phyloP scores from a whole-genome alignment of 2,113 vertebrate genomes.

The Dendropsophus ebraccatus region DNA sequence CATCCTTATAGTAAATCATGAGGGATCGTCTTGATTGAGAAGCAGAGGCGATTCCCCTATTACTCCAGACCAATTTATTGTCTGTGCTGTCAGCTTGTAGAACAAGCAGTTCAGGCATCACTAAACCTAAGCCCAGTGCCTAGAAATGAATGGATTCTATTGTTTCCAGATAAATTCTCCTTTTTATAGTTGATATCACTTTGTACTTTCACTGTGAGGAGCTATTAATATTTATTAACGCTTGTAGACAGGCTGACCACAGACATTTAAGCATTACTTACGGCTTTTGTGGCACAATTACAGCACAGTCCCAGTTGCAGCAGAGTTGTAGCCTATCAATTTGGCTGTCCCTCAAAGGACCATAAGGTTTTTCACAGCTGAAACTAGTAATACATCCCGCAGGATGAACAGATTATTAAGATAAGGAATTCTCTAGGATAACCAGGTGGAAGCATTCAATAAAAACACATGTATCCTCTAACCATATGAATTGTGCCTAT shows the following conservation, averaged over 20 bases:
- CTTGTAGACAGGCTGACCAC: constrained; percentile 26
- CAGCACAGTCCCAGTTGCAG: not conserved
- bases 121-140: constrained; percentile 5
- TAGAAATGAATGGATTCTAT: constrained; percentile 39
- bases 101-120: constrained; percentile 54
- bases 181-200: constrained; percentile 28
- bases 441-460: not conserved
- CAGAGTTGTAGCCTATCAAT: constrained; percentile 21
- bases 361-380: not conserved
- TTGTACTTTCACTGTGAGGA: not conserved
- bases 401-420: constrained; percentile 42
- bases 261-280: constrained; percentile 46
- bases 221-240: constrained; percentile 56
- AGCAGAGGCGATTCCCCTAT: constrained; percentile 31
- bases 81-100: constrained; percentile 52
- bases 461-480: not conserved
- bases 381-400: constrained; percentile 26
- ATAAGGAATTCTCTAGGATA: constrained; percentile 17
- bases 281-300: constrained; percentile 8
- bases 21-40: constrained; percentile 37
- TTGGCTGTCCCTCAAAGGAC: constrained; percentile 6
- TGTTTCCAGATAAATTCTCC: constrained; percentile 49
- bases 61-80: constrained; percentile 55
- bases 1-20: constrained; percentile 23
- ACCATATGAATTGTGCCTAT: not conserved